phyloP scores from a whole-genome alignment of 2,888 invertebrate genomes.

The Limnephilus marmoratus region DNA sequence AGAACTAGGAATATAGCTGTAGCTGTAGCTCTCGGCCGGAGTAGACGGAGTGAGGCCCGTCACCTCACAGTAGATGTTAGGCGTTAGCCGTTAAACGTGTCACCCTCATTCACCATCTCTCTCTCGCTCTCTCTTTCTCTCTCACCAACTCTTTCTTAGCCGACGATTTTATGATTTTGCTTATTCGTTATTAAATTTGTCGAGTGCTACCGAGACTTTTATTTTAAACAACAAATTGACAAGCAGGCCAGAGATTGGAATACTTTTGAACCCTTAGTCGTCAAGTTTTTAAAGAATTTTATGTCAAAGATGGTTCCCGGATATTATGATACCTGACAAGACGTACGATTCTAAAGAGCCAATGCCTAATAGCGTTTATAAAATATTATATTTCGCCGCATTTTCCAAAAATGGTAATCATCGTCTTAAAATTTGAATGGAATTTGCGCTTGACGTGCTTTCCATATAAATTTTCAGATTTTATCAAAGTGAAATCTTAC shows the following conservation, averaged over 20 bases:
- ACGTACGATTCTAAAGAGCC: neutral
- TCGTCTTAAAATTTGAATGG: neutral
- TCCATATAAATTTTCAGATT: neutral
- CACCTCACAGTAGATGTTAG: neutral
- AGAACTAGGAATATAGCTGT: neutral
- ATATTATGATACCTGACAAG: slow-evolving; percentile 2
- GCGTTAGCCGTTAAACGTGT: neutral
- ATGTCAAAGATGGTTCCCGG: neutral
- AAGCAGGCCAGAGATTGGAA: neutral
- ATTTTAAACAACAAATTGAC: neutral
- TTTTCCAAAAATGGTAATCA: neutral
- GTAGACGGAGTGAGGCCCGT: slow-evolving; percentile 6
- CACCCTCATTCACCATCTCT: neutral
- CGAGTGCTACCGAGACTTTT: neutral
- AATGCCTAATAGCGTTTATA: neutral
- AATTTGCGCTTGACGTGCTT: slow-evolving; percentile 2
- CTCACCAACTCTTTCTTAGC: neutral
- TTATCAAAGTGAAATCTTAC: neutral
- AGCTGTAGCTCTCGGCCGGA: neutral
- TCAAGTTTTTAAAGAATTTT: neutral
- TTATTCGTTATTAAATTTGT: slow-evolving; percentile 15
- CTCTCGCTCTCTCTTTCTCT: neutral
- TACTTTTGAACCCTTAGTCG: neutral
- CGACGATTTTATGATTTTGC: neutral
- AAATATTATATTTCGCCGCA: neutral